A percentile compares a stretch with the other conserved stretches of the same genome.
phyloP scores from a whole-genome alignment of 1,140 invertebrate species.

The Euwallacea fornicatus region DNA sequence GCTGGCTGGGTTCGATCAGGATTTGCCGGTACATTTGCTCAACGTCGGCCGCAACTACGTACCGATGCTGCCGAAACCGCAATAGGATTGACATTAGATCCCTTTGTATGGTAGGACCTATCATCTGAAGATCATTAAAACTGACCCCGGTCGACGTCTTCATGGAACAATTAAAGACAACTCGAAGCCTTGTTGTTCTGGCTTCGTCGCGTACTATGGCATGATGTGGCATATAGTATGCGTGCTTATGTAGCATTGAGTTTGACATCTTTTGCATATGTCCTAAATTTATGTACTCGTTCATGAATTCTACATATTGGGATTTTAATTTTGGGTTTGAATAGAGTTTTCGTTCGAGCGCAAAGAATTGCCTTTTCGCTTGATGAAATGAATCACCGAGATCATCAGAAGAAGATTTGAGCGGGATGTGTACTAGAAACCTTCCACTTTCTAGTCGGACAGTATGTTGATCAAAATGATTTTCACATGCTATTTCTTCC shows the following conservation, averaged over 20 bases:
- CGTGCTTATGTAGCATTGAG: neutral
- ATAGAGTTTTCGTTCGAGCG: constrained; percentile 48
- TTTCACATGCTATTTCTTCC: constrained; percentile 37
- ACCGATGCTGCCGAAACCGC: constrained; percentile 48
- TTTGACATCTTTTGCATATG: constrained; percentile 22
- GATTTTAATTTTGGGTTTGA: constrained; percentile 36
- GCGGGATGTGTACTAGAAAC: constrained; percentile 37
- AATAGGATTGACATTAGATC: constrained; percentile 43
- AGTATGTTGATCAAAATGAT: constrained; percentile 27
- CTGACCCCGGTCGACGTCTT: constrained; percentile 40
- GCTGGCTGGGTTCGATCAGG: constrained; percentile 41
- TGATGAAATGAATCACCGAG: constrained; percentile 46
- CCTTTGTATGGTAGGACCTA: constrained; percentile 40
- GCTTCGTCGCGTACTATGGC: constrained; percentile 47
- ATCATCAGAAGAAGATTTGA: constrained; percentile 29
- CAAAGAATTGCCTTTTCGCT: constrained; percentile 45
- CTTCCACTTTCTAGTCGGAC: constrained; percentile 21
- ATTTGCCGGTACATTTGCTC: constrained; percentile 52
- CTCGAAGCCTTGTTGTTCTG: constrained; percentile 47
- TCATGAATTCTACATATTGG: constrained; percentile 26
- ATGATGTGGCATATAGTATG: constrained; percentile 55
- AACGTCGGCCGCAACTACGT: constrained; percentile 52
- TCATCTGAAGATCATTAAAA: constrained; percentile 40
- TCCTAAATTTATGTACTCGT: constrained; percentile 26
- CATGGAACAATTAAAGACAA: constrained; percentile 50